These are phyloP conservation scores for Monomorium pharaonis DNA, from an alignment of 1,140 invertebrate species.

Conservation along the genomic window DNA sequence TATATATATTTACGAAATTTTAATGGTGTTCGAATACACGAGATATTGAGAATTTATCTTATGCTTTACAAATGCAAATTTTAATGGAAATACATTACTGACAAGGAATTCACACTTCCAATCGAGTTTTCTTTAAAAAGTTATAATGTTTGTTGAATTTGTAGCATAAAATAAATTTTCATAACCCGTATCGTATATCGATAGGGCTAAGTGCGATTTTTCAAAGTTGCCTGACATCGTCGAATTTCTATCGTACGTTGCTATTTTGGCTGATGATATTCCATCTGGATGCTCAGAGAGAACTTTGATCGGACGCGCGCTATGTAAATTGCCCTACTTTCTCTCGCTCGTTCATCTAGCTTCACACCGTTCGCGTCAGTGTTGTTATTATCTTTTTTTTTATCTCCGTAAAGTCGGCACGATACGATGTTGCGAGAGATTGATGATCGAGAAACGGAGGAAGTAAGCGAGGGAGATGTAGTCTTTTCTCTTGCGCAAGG, in stretches of 20 bases:
- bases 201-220: neutral
- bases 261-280: conserved; percentile 18
- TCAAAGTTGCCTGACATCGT: conserved; percentile 1
- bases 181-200: neutral
- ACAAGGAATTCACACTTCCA: no score
- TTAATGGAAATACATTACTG: no score
- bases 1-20: no score
- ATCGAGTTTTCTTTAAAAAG: no score
- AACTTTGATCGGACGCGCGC: conserved; percentile 46
- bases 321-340: conserved; percentile 55
- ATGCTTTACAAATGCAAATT: no score
- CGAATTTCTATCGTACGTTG: neutral
- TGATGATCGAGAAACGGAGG: neutral
- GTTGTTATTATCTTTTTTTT: conserved; percentile 40
- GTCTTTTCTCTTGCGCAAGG: neutral
- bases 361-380: conserved; percentile 24
- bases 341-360: conserved; percentile 22
- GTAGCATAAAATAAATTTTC: no score
- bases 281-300: conserved; percentile 28
- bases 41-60: no score
- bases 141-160: no score
- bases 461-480: no score
- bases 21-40: no score
- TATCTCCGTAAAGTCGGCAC: neutral
- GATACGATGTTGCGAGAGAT: conserved; percentile 16